Conservation (phyloP, 2,888 invertebrate species). For the Drosophila meridionalis region DNA sequence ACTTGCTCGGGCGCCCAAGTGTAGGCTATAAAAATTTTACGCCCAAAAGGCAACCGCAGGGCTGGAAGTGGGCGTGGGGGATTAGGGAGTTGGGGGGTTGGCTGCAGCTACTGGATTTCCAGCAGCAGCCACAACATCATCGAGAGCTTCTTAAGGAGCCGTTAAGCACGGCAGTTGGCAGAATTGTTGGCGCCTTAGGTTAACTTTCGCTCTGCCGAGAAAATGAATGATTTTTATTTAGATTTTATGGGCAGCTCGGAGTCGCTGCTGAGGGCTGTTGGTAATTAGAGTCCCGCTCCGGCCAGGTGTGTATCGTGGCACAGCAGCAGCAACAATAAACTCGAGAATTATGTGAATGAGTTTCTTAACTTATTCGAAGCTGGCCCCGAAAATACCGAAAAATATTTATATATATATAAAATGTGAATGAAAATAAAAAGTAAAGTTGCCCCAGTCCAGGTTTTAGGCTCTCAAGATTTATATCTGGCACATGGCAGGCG, state of each 20-base stretch:
- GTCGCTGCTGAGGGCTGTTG: slow-evolving; percentile 30
- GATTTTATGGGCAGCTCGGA: slow-evolving; percentile 66
- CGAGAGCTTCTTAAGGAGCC: slow-evolving; percentile 46
- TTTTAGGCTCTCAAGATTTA: slow-evolving; percentile 65
- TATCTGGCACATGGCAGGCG: slow-evolving; percentile 74
- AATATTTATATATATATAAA: background rate
- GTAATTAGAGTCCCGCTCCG: slow-evolving; percentile 71
- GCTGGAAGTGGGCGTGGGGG: slow-evolving; percentile 20
- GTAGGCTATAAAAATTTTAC: slow-evolving; percentile 78
- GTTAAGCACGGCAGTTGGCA: slow-evolving; percentile 30
- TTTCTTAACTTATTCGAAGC: slow-evolving; percentile 71
- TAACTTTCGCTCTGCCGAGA: slow-evolving; percentile 48
- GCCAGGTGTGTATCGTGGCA: slow-evolving; percentile 68
- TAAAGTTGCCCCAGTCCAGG: slow-evolving; percentile 37
- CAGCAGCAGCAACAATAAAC: slow-evolving; percentile 65
- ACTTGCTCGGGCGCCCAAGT: slow-evolving; percentile 76
- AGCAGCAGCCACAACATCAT: slow-evolving; percentile 30
- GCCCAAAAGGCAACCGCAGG: slow-evolving; percentile 61
- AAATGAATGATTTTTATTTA: slow-evolving; percentile 81
- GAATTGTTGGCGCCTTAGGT: slow-evolving; percentile 48
- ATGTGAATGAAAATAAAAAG: slow-evolving; percentile 15
- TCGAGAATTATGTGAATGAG: slow-evolving; percentile 80
- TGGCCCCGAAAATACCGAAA: slow-evolving; percentile 16
- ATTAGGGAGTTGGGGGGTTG: background rate
- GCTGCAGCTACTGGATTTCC: slow-evolving; percentile 8